Evolutionary conservation across 2,888 invertebrate species (phyloP).

Genomic region (Callimorpha dominula): DNA sequence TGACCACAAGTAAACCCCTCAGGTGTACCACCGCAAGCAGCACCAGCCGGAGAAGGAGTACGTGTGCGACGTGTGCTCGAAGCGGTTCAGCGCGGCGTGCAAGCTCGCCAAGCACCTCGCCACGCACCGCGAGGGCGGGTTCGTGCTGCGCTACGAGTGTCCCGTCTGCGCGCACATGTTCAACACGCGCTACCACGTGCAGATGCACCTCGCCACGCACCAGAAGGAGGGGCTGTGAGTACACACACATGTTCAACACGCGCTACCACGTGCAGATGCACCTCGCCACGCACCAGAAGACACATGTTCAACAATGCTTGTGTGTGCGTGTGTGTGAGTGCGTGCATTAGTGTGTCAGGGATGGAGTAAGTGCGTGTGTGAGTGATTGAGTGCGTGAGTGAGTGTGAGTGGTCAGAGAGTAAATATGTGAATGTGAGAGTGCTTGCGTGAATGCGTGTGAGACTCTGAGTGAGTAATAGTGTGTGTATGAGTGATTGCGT

Average conservation of each 20-base stretch:
- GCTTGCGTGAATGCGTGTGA: too few relatives aligned
- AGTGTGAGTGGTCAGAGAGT: too few relatives aligned
- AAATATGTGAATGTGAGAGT: too few relatives aligned
- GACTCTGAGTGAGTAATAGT: too few relatives aligned
- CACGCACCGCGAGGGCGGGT: conserved; percentile 64
- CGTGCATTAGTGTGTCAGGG: too few relatives aligned
- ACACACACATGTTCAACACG: neutral
- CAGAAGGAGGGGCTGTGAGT: conserved; percentile 57
- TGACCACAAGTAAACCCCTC: conserved; percentile 11
- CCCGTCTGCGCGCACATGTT: conserved; percentile 83
- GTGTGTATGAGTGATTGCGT: too few relatives aligned
- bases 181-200: conserved; percentile 77
- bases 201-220: conserved; percentile 77
- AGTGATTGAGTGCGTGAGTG: too few relatives aligned
- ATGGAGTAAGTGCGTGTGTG: too few relatives aligned
- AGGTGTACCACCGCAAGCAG: conserved; percentile 77
- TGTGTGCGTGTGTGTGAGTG: too few relatives aligned
- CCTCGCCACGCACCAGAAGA: conserved; percentile 68
- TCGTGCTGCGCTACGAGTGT: conserved; percentile 76
- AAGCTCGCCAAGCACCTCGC: conserved; percentile 72
- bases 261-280: conserved; percentile 72
- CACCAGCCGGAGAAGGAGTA: conserved; percentile 64
- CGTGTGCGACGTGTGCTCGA: conserved; percentile 75
- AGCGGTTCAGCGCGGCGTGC: conserved; percentile 70
- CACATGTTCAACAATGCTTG: neutral